phyloP scores from a whole-genome alignment of 2,888 invertebrate genomes.

The Sacculina carcini region DNA sequence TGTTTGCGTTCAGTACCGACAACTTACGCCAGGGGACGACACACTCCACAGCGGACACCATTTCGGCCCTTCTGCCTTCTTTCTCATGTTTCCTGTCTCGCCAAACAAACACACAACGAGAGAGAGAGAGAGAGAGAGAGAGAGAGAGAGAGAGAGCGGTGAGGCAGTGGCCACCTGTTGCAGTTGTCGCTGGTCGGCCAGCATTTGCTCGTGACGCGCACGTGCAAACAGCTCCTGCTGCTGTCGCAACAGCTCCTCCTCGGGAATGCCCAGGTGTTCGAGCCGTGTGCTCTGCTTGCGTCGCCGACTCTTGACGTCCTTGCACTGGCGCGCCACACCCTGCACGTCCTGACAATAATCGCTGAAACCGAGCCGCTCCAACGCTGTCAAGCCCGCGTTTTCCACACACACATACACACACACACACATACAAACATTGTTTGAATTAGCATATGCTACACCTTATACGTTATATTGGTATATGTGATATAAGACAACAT shows the following conservation, averaged over 20 bases:
- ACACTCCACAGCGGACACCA: no score
- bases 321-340: slow-evolving; percentile 78
- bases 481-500: no score
- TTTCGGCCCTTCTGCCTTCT: no score
- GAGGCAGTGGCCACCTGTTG: slow-evolving; percentile 5
- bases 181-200: slow-evolving; percentile 12
- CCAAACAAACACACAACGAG: no score
- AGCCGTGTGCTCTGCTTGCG: slow-evolving; percentile 79
- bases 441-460: no score
- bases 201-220: slow-evolving; percentile 12
- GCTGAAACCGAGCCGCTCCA: slow-evolving; percentile 69
- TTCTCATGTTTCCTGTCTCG: no score
- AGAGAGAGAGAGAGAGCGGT: neutral
- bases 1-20: no score
- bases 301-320: slow-evolving; percentile 85
- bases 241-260: slow-evolving; percentile 80
- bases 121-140: neutral
- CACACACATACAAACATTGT: no score
- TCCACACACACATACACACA: no score
- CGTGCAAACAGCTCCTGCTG: slow-evolving; percentile 86
- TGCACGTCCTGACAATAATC: slow-evolving; percentile 86
- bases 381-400: slow-evolving; percentile 38
- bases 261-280: slow-evolving; percentile 94
- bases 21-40: no score
- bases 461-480: no score